Percentiles rank a stretch among this genome's conserved stretches.
phyloP scores from a whole-genome alignment of 53 echinoderm and acorn worm genomes.

The Temnopleurus reevesii region DNA sequence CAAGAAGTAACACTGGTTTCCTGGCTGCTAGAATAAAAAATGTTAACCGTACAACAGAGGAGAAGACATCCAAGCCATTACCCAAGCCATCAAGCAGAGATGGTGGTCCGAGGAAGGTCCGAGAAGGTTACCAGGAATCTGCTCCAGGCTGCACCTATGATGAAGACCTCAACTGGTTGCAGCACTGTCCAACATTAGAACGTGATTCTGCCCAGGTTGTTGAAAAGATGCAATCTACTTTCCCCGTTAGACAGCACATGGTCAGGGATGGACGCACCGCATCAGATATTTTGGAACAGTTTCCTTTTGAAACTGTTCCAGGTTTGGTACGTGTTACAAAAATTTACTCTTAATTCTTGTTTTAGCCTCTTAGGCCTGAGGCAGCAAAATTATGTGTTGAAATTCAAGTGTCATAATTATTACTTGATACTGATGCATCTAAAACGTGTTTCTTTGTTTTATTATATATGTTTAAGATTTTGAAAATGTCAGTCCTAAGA shows the following conservation, averaged over 20 bases:
- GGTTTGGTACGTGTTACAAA: conserved; percentile 51
- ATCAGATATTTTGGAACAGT: conserved; percentile 36
- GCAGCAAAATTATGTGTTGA: not conserved
- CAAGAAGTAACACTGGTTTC: conserved; percentile 65
- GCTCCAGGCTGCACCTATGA: conserved; percentile 40
- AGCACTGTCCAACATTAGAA: conserved; percentile 43
- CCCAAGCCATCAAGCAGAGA: conserved; percentile 35
- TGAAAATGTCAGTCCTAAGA: conserved; percentile 27
- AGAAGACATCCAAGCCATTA: not conserved
- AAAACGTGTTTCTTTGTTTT: conserved; percentile 1
- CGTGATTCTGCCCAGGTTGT: conserved; percentile 36
- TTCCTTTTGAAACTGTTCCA: conserved; percentile 50
- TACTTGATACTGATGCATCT: conserved; percentile 1
- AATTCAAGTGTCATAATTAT: conserved; percentile 2
- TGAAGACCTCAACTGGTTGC: conserved; percentile 59
- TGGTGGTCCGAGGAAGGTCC: conserved; percentile 36
- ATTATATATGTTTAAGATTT: conserved; percentile 6
- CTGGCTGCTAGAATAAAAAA: conserved; percentile 64
- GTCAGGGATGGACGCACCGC: conserved; percentile 43
- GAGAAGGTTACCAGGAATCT: conserved; percentile 25
- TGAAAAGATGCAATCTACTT: conserved; percentile 56
- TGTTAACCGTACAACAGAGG: conserved; percentile 49
- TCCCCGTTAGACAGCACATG: conserved; percentile 49
- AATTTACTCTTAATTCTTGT: conserved; percentile 1
- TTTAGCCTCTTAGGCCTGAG: conserved; percentile 25